A percentile compares a stretch with the other conserved stretches of the same genome.
phyloP scores from a whole-genome alignment of 2,797 vertebrate genomes.

The Enoplosus armatus region DNA sequence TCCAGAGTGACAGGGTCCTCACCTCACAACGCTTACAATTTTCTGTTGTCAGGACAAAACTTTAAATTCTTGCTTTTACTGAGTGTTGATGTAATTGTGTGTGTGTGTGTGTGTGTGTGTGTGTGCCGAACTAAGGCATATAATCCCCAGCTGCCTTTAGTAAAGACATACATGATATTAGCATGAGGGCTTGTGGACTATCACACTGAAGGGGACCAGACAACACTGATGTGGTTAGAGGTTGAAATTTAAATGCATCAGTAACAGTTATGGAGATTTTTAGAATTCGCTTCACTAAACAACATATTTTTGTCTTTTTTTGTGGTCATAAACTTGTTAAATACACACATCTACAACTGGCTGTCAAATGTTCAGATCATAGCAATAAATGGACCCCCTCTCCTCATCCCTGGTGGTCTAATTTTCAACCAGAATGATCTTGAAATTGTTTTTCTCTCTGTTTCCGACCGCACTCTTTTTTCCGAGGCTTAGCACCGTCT shows the following conservation, averaged over 20 bases:
- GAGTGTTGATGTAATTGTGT: constrained; percentile 24
- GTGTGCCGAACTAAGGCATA: background rate
- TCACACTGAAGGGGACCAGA: constrained; percentile 4
- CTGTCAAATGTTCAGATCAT: constrained; percentile 49
- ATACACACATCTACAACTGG: constrained; percentile 40
- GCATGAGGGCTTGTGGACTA: constrained; percentile 6
- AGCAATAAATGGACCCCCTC: constrained; percentile 22
- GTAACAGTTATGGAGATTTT: constrained; percentile 20
- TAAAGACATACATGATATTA: constrained; percentile 24
- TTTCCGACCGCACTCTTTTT: constrained; percentile 48
- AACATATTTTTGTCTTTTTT: constrained; percentile 10
- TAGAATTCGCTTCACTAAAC: constrained; percentile 10
- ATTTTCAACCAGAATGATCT: constrained; percentile 69
- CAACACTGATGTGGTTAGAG: constrained; percentile 24
- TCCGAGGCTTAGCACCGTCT: constrained; percentile 50
- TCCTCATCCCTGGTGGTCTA: constrained; percentile 43
- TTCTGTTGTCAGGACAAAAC: constrained; percentile 47
- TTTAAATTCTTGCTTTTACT: constrained; percentile 49
- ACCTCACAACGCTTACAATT: constrained; percentile 62
- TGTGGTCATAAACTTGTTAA: constrained; percentile 28
- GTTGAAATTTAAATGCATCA: constrained; percentile 21
- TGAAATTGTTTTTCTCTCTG: constrained; percentile 49
- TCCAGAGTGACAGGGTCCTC: constrained; percentile 75
- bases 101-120: constrained; percentile 3
- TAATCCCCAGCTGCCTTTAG: constrained; percentile 17